Evolutionary conservation across 2,797 vertebrate species (phyloP), one percentile per base, ranked within the genome.

Genomic region (Microctenopoma steveboyesi): DNA sequence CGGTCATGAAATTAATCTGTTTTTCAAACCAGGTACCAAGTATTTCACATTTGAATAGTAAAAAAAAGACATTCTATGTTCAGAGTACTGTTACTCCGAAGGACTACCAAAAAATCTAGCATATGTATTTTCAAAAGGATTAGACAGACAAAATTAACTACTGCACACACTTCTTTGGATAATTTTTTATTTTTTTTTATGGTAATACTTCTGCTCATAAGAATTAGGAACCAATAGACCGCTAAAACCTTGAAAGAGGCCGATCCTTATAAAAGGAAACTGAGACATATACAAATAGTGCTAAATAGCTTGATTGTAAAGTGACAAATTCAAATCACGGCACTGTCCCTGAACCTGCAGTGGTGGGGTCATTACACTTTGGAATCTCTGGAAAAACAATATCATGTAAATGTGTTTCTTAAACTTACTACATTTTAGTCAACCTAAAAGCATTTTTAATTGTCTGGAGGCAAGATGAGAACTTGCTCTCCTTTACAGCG

Each of bases 401-500:
- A 14, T 42, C 4, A 22, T 2, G 22, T 42, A 15, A 45, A 16
- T 42, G 12, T 42, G 40, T 42, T 14, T 39, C 5, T 42, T 14
- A 42, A 10, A 42, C 11, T 33, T 9, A 28, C 11, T 43, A 13
- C 51, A 46, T 47, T 61, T 27, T 42, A 7, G 3, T 53, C 2
- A 13, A 45, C 27, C 13, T 42, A 5, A 62, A 52, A 58, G 14
- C n/a, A 61, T n/a, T 46, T 46, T 46, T 4, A n/a, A n/a, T 18
- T 46, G 16, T 18, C 43, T 40, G 25, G 46, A 66, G 27, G 18
- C n/a, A 55, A 55, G 45, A 53, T 47, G 35, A 76, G 57, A 80
- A 56, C 56, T 69, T 67, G 50, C 76, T 65, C 42, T 69, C 43
- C 72, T 85, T 79, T 47, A 70, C 54, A 74, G 46, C 25, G 43